Conservation (phyloP, 2,888 invertebrate species). For the Agelastica alni region DNA sequence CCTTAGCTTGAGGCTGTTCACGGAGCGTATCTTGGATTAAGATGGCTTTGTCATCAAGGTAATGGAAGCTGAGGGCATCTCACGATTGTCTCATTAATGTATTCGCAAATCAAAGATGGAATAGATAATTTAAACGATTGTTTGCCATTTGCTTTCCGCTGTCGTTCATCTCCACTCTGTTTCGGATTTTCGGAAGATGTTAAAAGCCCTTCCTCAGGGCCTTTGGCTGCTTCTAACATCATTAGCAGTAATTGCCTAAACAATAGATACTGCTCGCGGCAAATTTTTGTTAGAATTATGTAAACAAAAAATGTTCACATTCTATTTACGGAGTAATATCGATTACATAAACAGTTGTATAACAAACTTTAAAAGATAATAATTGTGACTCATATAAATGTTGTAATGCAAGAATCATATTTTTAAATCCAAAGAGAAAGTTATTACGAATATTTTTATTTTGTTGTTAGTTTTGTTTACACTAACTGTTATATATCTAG, state of each 20-base stretch:
- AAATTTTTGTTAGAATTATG: no score
- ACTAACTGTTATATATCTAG: no score
- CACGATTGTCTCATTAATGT: slow-evolving; percentile 56
- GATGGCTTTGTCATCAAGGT: slow-evolving; percentile 57
- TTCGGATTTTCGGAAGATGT: slow-evolving; percentile 15
- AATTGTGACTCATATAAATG: no score
- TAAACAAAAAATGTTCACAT: no score
- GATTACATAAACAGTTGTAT: no score
- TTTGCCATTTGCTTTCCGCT: slow-evolving; percentile 41
- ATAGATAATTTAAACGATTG: slow-evolving; percentile 54
- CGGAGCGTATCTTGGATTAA: slow-evolving; percentile 51
- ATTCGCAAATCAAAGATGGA: slow-evolving; percentile 56
- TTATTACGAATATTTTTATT: no score
- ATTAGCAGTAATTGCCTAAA: slow-evolving; percentile 15
- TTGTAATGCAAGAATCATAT: no score
- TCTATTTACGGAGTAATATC: no score
- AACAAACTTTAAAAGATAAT: no score
- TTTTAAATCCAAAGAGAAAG: no score
- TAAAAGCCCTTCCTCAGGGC: slow-evolving; percentile 15
- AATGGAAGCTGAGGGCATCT: slow-evolving; percentile 54
- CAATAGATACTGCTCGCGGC: no score
- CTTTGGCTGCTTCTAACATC: slow-evolving; percentile 14
- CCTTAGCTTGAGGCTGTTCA: slow-evolving; percentile 46
- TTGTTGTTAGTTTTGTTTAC: no score
- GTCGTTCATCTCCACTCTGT: slow-evolving; percentile 11